Evolutionary conservation across 2,797 vertebrate species (phyloP).

Genomic region (Falco biarmicus): DNA sequence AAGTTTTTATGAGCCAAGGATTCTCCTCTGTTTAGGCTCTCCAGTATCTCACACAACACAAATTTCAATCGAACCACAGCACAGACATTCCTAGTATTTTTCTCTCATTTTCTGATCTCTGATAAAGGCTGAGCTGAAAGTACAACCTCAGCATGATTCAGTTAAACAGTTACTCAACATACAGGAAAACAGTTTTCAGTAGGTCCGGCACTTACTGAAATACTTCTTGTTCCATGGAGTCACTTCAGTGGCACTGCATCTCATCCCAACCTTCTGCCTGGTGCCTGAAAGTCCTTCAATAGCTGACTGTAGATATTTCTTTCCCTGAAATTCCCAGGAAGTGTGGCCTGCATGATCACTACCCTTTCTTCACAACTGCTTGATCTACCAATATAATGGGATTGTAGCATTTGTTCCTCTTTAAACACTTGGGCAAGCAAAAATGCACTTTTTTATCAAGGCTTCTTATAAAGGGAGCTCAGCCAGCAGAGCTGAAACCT

Average conservation of each 20-base stretch:
- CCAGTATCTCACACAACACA: background rate
- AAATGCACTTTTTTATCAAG: background rate
- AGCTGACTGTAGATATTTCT: background rate
- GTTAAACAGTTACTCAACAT: background rate
- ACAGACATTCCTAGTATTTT: background rate
- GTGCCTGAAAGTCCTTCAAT: background rate
- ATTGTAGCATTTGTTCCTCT: background rate
- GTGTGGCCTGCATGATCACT: background rate
- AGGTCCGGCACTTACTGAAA: background rate
- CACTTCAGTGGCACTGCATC: background rate
- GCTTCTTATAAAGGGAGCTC: background rate
- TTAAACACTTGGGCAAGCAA: background rate
- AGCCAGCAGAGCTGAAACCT: background rate
- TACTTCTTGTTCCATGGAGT: background rate
- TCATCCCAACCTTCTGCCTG: background rate
- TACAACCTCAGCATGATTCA: background rate
- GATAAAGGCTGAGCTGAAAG: background rate
- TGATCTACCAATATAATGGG: background rate
- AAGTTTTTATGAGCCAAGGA: background rate
- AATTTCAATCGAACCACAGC: background rate
- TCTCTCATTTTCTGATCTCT: background rate
- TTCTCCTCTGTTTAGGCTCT: background rate
- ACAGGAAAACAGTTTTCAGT: background rate
- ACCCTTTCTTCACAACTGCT: background rate
- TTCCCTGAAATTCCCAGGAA: background rate